Conservation (phyloP, 2,113 vertebrate genomes). For the Phycodurus eques region DNA sequence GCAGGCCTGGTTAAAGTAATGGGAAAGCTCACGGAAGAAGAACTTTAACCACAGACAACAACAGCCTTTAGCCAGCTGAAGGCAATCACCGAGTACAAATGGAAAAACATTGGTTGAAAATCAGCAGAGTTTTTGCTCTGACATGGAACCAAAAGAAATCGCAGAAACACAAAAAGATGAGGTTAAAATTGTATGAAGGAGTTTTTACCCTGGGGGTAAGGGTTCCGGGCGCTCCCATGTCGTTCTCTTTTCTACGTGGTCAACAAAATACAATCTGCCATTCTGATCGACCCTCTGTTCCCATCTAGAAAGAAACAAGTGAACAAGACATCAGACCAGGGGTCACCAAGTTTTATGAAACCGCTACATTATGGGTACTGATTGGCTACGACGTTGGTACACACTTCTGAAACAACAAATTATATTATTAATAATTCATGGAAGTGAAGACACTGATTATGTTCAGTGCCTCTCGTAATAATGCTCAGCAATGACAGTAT, state of each 20-base stretch:
- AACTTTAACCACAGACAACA: background rate
- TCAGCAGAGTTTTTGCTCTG: background rate
- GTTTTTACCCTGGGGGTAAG: slow-evolving; percentile 86
- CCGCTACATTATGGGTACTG: background rate
- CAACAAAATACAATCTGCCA: slow-evolving; percentile 91
- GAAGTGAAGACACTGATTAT: background rate
- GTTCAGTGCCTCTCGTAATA: background rate
- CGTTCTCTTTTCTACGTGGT: slow-evolving; percentile 97
- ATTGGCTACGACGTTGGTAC: background rate
- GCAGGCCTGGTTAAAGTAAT: background rate
- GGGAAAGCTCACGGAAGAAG: background rate
- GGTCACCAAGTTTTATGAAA: background rate
- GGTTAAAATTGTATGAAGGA: background rate
- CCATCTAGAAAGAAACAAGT: slow-evolving; percentile 78
- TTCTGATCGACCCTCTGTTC: slow-evolving; percentile 94
- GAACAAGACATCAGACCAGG: background rate
- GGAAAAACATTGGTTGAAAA: background rate
- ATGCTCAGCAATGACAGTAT: background rate
- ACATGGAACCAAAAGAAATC: background rate
- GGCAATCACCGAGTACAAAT: background rate
- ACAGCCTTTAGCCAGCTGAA: background rate
- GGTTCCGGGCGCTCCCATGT: slow-evolving; percentile 96
- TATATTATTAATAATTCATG: background rate
- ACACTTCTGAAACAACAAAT: background rate
- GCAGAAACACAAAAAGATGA: slow-evolving; percentile 2